A percentile compares a stretch with the other conserved stretches of the same genome.
Conservation (phyloP, 2,888 invertebrate genomes). For the Aleiodes alternator region DNA sequence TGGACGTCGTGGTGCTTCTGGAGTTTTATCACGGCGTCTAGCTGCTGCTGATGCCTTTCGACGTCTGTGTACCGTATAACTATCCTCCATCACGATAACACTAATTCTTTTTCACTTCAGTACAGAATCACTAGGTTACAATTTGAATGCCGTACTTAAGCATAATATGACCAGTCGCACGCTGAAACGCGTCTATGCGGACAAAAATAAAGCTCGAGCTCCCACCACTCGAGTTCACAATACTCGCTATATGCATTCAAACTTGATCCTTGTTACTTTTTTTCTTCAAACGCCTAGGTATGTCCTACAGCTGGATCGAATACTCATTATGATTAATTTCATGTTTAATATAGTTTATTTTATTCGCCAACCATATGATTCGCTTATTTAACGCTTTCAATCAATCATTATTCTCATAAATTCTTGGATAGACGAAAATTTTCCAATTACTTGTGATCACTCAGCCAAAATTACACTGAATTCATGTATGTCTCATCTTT, state of each 20-base stretch:
- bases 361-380: background rate
- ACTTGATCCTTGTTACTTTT: constrained; percentile 23
- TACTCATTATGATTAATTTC: background rate
- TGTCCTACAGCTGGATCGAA: background rate
- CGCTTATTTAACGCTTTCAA: background rate
- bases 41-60: constrained; percentile 67
- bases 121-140: constrained; percentile 42
- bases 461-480: constrained; percentile 32
- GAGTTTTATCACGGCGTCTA: constrained; percentile 69
- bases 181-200: constrained; percentile 44
- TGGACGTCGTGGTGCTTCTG: constrained; percentile 62
- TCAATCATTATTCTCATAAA: background rate
- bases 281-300: background rate
- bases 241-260: constrained; percentile 7
- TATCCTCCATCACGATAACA: constrained; percentile 68
- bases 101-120: constrained; percentile 11
- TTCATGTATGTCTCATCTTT: constrained; percentile 29
- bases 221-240: constrained; percentile 63
- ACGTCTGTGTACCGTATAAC: constrained; percentile 71
- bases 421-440: background rate
- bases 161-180: constrained; percentile 25
- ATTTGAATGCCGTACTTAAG: constrained; percentile 15
- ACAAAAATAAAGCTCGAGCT: constrained; percentile 72
- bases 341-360: background rate
- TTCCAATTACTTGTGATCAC: constrained; percentile 7